Evolutionary conservation across 2,888 invertebrate species (phyloP).

Genomic region (Gibbula magus): DNA sequence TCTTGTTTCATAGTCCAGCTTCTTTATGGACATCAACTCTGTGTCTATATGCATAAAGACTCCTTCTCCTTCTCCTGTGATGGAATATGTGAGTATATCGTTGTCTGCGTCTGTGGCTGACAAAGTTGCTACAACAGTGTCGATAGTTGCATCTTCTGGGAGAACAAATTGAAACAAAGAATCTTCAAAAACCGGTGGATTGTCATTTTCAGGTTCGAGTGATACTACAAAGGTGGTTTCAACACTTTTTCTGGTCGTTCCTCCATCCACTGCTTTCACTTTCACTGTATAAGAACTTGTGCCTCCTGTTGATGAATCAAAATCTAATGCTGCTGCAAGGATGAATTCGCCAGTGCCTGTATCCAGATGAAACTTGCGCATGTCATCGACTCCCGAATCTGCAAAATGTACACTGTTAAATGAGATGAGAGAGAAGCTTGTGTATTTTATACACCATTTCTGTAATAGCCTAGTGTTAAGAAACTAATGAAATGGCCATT

Average conservation of each 20-base stretch:
- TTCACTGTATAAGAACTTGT: background rate
- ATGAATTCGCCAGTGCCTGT: background rate
- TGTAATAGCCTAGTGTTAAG: too few species aligned
- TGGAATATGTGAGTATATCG: background rate
- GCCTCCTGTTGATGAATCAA: background rate
- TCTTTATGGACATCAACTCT: background rate
- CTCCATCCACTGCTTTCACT: background rate
- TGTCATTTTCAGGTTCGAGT: background rate
- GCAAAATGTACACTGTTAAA: too few species aligned
- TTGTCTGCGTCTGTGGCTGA: background rate
- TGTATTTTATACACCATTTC: too few species aligned
- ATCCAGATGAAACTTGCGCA: background rate
- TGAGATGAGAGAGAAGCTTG: too few species aligned
- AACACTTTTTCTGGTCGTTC: background rate
- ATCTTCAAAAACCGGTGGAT: background rate
- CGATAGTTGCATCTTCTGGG: background rate
- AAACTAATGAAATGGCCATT: too few species aligned
- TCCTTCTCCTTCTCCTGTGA: background rate
- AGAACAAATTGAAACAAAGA: background rate
- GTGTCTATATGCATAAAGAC: background rate
- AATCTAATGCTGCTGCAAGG: background rate
- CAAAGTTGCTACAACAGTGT: background rate
- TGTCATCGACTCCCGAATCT: too few species aligned
- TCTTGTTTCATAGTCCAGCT: slow-evolving; percentile 8
- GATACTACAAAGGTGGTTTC: background rate